Conservation (phyloP, 2,797 vertebrate genomes). For the Rousettus madagascariensis region DNA sequence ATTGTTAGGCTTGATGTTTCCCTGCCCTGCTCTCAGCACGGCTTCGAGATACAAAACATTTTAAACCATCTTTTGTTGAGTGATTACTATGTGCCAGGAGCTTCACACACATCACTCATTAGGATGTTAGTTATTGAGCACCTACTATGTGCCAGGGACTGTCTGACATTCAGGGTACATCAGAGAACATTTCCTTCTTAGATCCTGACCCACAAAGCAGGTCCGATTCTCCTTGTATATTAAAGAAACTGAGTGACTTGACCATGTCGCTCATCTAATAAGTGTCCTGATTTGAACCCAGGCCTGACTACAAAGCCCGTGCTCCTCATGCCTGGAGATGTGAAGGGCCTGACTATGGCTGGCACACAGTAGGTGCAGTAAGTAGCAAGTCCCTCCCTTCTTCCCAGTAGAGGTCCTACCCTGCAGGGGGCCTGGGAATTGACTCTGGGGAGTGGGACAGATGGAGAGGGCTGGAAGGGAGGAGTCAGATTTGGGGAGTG, state of each 20-base stretch:
- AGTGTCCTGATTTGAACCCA: not conserved
- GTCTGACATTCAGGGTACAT: not conserved
- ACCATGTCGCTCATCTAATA: not conserved
- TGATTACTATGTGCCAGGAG: not conserved
- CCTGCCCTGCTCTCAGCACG: not conserved
- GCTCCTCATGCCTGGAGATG: fast-evolving
- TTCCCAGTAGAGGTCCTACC: not conserved
- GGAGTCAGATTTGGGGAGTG: fast-evolving
- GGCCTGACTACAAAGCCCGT: fast-evolving
- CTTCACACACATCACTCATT: not conserved
- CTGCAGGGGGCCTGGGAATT: not conserved
- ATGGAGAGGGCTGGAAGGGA: not conserved
- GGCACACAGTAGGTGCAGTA: too few relatives aligned
- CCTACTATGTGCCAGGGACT: not conserved
- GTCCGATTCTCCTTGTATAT: not conserved
- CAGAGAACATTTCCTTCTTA: not conserved
- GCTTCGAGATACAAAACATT: not conserved
- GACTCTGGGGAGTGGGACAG: not conserved
- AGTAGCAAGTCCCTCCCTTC: not conserved
- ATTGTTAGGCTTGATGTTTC: not conserved
- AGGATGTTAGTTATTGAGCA: not conserved
- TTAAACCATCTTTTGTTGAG: not conserved
- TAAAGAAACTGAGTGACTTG: not conserved
- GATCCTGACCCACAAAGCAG: not conserved
- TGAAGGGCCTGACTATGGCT: not conserved